These are phyloP conservation scores for Trichopoda pennipes DNA, from an alignment of 2,888 invertebrate species.

Conservation along the genomic window DNA sequence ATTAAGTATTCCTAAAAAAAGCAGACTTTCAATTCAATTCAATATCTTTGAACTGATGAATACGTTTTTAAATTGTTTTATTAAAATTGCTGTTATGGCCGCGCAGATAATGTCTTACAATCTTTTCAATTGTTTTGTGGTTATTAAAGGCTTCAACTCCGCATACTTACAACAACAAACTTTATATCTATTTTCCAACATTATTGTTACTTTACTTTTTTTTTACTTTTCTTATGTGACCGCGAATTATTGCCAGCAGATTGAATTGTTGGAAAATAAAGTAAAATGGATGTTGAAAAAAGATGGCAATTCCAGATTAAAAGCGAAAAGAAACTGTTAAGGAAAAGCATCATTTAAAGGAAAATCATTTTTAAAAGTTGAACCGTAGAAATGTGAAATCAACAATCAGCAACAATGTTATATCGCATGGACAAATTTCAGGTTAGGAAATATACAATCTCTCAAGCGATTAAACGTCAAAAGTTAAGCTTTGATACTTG, in stretches of 20 bases:
- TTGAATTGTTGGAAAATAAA: conserved; percentile 34
- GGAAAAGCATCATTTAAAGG: conserved; percentile 30
- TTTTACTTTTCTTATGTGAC: neutral
- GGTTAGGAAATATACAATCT: no score
- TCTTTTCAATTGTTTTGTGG: conserved; percentile 62
- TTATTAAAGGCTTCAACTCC: conserved; percentile 29
- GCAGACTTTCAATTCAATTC: conserved; percentile 60
- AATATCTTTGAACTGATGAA: conserved; percentile 78
- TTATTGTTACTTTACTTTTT: conserved; percentile 10
- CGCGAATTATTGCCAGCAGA: conserved; percentile 33
- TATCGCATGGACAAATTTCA: no score
- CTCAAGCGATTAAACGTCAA: no score
- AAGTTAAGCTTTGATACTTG: no score
- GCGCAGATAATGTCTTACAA: conserved; percentile 39
- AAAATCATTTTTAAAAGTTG: conserved; percentile 49
- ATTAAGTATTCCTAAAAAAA: conserved; percentile 8
- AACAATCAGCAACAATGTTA: conserved; percentile 50
- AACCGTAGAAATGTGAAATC: conserved; percentile 47
- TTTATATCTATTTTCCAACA: conserved; percentile 16
- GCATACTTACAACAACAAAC: conserved; percentile 1
- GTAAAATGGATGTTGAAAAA: neutral
- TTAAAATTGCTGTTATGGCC: conserved; percentile 65
- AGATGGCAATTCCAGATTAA: conserved; percentile 34
- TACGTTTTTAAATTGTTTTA: conserved; percentile 79
- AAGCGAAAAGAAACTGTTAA: conserved; percentile 47